phyloP scores from a whole-genome alignment of 1,140 invertebrate species.

The Bombus polaris region DNA sequence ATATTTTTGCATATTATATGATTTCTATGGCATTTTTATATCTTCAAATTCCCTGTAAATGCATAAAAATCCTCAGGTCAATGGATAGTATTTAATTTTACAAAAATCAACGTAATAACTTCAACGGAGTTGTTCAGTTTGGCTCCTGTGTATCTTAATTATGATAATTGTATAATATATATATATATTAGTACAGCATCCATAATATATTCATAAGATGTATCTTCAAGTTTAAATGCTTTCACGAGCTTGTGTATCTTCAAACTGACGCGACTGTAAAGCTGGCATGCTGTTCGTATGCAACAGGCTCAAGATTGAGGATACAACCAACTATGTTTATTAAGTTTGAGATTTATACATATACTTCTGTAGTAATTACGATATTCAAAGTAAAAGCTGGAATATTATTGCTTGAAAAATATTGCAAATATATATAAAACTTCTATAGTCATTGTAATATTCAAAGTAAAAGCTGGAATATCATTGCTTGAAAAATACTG shows the following conservation, averaged over 20 bases:
- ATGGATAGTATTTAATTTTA: no score
- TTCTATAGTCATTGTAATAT: not conserved
- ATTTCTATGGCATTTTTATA: no score
- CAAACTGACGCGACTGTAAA: not conserved
- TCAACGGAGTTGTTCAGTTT: no score
- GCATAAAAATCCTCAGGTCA: no score
- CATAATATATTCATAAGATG: not conserved
- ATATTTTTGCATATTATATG: no score
- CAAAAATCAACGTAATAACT: no score
- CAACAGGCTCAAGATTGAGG: not conserved
- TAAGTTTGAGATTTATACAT: not conserved
- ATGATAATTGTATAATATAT: no score
- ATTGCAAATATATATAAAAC: not conserved
- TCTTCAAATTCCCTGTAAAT: no score
- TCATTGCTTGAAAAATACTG: not conserved
- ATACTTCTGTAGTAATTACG: not conserved
- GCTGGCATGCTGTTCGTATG: not conserved
- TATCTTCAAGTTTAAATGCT: not conserved
- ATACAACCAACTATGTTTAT: not conserved
- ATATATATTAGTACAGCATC: not conserved
- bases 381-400: not conserved
- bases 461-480: not conserved
- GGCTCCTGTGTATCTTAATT: no score
- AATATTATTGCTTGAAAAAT: not conserved
- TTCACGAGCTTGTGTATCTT: not conserved